Conservation (phyloP, 2,888 invertebrate genomes). For the Acronicta aceris region DNA sequence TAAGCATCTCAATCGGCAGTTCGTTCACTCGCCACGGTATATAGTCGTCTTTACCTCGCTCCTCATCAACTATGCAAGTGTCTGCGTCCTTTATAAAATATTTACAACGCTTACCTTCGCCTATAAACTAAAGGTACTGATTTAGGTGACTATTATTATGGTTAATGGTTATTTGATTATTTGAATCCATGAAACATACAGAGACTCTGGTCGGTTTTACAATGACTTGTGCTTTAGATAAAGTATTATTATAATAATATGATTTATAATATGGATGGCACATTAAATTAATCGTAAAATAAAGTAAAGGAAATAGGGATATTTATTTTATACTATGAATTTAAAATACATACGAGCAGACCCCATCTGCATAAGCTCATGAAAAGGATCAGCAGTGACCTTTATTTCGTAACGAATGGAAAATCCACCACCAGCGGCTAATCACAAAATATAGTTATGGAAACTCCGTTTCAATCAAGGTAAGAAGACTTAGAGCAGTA, state of each 20-base stretch:
- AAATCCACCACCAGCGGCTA: conserved; percentile 40
- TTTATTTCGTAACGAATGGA: conserved; percentile 19
- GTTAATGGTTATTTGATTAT: conserved; percentile 59
- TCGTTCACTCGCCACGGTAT: conserved; percentile 43
- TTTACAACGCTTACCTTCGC: conserved; percentile 71
- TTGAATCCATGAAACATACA: conserved; percentile 48
- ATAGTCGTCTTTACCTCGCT: conserved; percentile 61
- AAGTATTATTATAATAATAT: not conserved
- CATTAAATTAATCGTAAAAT: conserved; percentile 44
- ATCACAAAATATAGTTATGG: not conserved
- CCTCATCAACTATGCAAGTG: conserved; percentile 57
- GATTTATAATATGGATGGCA: conserved; percentile 37
- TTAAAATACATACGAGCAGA: conserved; percentile 4
- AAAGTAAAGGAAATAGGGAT: conserved; percentile 18
- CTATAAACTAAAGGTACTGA: conserved; percentile 67
- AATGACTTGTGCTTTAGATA: conserved; percentile 42
- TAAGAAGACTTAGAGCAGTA: conserved; percentile 8
- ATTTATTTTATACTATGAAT: conserved; percentile 33
- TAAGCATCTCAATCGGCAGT: conserved; percentile 12
- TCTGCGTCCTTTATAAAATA: conserved; percentile 69
- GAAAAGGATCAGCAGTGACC: conserved; percentile 38
- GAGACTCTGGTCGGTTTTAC: conserved; percentile 26
- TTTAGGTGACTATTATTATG: conserved; percentile 59
- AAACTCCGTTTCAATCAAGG: conserved; percentile 8
- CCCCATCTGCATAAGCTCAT: conserved; percentile 9